A percentile compares a stretch with the other conserved stretches of the same genome.
Conservation (phyloP, 2,113 vertebrate genomes). For the Falco punctatus region DNA sequence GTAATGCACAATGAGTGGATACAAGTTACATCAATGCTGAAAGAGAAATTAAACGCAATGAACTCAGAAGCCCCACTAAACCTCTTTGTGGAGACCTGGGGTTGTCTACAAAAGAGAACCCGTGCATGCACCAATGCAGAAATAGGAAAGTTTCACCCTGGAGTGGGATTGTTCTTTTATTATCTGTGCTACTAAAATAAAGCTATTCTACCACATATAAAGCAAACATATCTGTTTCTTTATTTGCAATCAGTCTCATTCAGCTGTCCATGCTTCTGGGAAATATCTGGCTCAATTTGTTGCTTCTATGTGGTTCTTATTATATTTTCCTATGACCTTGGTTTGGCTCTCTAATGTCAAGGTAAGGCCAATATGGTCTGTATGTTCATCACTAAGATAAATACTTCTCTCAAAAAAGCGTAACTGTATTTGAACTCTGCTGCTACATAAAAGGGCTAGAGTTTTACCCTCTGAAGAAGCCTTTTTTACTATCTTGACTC, state of each 20-base stretch:
- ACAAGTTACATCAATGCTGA: not conserved
- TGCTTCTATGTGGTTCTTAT: not conserved
- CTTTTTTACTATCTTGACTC: not conserved
- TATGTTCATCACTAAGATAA: accelerated
- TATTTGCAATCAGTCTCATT: not conserved
- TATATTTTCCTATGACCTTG: not conserved
- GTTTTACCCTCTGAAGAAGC: not conserved
- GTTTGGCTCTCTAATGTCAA: not conserved
- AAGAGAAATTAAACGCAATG: not conserved
- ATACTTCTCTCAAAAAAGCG: not conserved
- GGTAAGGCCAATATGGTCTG: not conserved
- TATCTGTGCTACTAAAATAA: not conserved
- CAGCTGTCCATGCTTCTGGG: not conserved
- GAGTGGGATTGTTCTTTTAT: not conserved
- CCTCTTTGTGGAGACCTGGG: not conserved
- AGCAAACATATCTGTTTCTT: not conserved
- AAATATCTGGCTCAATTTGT: not conserved
- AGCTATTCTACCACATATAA: not conserved
- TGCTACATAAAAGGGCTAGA: not conserved
- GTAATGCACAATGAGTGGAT: not conserved
- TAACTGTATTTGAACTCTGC: not conserved
- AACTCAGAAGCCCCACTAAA: not conserved
- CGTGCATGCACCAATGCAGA: accelerated
- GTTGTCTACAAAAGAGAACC: not conserved
- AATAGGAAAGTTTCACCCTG: not conserved